Base-by-base conservation (phyloP, 1,140 invertebrate species). In the Lepidotrigona ventralis region DNA sequence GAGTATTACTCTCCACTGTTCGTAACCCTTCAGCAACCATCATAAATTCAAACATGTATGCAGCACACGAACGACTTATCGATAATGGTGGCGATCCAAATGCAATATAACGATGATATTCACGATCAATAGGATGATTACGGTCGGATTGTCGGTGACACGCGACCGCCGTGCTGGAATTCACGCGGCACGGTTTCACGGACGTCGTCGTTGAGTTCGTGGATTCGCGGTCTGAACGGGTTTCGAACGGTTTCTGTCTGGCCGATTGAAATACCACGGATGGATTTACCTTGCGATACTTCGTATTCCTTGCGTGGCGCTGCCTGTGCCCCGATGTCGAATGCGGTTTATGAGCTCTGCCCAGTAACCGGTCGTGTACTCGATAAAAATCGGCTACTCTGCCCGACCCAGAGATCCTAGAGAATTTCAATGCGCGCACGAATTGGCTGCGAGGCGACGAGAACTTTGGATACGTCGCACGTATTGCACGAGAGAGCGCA, bases 301-400 rank as follows among this genome's bases (percentile, higher is more conserved):
- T 88, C 88, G 87, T 88, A 89, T 89, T 88, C 87, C 66, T 77
- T 66, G 64, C 79, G 87, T 56, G 81, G 82, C 60, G 19, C 19
- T 80, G 77, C 71, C 75, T 84, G 60, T 86, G 80, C 75, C 66
- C 68, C 79, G 75, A 88, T 87, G 83, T 86, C 87, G 81, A 88
- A 89, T 85, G 88, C 85, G 85, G 85, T 89, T 89, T 87, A 81
- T 77, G 79, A 86, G 69, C 77, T 77, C 56, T 68, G 85, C 77
- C 69, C 79, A 72, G 76, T 82, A 84, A 86, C 85, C 85, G 77
- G 87, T 76, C 87, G 82, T 88, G 87, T 88, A 82, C 82, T 86
- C 82, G 87, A 89, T 89, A 86, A 89, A 88, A 89, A 89, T 89
- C 88, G 87, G 79, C 81, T 86, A 88, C 84, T 86, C 87, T 82